A percentile compares a stretch with the other conserved stretches of the same genome.
Evolutionary conservation across 1,140 invertebrate genomes (phyloP).

Genomic region (Nasonia longicornis): DNA sequence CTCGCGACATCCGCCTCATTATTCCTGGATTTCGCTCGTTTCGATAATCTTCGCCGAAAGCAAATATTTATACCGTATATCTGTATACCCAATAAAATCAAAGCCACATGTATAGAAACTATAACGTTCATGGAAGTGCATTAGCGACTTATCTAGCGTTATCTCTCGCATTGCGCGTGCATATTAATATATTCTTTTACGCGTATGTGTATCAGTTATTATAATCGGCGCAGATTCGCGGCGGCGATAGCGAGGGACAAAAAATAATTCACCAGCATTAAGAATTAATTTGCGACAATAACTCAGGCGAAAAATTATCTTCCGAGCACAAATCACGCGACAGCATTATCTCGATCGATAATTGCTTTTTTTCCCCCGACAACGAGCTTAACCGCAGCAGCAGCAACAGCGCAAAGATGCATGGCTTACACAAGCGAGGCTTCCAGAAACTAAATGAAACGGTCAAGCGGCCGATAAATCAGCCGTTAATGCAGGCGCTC

Average conservation of each 20-base stretch:
- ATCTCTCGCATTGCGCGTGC: too few species aligned
- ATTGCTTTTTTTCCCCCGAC: slow-evolving; percentile 29
- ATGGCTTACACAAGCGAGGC: slow-evolving; percentile 18
- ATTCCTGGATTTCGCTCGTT: too few species aligned
- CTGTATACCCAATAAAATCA: too few species aligned
- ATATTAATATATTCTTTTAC: neutral
- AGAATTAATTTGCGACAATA: slow-evolving; percentile 23
- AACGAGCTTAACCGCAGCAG: neutral
- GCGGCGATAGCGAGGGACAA: neutral
- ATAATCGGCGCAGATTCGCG: neutral
- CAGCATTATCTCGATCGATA: slow-evolving; percentile 33
- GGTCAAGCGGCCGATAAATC: slow-evolving; percentile 42
- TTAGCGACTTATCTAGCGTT: neutral
- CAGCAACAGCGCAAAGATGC: slow-evolving; percentile 3
- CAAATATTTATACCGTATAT: too few species aligned
- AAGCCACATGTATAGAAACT: too few species aligned
- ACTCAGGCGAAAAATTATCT: slow-evolving; percentile 9
- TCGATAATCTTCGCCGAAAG: too few species aligned
- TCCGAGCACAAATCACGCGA: neutral
- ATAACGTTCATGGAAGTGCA: neutral
- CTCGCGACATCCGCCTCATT: too few species aligned
- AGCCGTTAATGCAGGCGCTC: slow-evolving; percentile 41
- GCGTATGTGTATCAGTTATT: neutral
- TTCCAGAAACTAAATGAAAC: slow-evolving; percentile 43
- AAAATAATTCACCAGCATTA: slow-evolving; percentile 9